Conservation (phyloP, 2,113 vertebrate species). For the Hystrix brachyura region DNA sequence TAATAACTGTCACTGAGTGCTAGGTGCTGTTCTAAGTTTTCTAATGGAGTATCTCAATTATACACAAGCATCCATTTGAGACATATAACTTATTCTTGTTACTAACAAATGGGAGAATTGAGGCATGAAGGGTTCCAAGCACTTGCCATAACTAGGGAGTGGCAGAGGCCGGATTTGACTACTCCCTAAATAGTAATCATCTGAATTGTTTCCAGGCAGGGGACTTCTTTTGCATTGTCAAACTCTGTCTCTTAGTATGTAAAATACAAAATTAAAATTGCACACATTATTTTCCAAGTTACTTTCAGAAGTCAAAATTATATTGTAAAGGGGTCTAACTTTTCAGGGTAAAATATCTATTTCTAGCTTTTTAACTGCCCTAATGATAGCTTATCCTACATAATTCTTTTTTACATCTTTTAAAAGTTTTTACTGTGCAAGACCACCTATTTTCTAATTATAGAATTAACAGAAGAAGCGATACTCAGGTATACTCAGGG, state of each 20-base stretch:
- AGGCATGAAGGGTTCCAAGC: neutral
- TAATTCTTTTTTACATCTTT: neutral
- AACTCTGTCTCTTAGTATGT: slow-evolving; percentile 1
- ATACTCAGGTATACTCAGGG: neutral
- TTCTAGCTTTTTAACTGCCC: slow-evolving; percentile 28
- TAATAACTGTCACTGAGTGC: neutral
- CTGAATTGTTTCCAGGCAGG: neutral
- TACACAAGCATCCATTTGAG: neutral
- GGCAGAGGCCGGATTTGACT: neutral
- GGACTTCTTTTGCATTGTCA: slow-evolving; percentile 2
- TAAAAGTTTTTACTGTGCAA: slow-evolving; percentile 30
- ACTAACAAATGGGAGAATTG: neutral
- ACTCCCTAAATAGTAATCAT: neutral
- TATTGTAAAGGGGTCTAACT: neutral
- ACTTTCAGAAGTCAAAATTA: neutral
- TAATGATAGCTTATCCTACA: slow-evolving; percentile 27
- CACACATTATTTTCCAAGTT: slow-evolving; percentile 21
- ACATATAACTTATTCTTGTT: neutral
- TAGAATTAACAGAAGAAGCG: neutral
- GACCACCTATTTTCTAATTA: neutral
- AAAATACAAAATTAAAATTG: slow-evolving; percentile 24
- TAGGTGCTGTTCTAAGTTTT: neutral
- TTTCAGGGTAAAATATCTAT: slow-evolving; percentile 6
- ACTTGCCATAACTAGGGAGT: neutral
- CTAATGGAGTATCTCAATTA: neutral